These are phyloP conservation scores for Drosophila kikkawai DNA, from an alignment of 1,140 invertebrate species.

Conservation along the genomic window DNA sequence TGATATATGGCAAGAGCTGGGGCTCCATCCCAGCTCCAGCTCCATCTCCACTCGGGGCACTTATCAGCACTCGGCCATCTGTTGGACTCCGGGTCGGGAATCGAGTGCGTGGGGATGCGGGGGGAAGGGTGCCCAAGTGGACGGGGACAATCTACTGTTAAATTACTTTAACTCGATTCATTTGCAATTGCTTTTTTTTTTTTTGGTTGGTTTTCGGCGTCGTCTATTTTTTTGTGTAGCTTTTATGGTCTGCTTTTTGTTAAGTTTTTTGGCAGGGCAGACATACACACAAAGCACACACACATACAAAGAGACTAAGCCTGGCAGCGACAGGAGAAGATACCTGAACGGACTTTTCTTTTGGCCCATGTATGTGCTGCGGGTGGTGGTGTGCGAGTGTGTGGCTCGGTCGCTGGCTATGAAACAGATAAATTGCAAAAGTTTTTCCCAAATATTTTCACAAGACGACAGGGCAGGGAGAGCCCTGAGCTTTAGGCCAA, in stretches of 20 bases:
- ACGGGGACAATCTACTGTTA: slow-evolving; percentile 66
- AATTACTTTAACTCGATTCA: slow-evolving; percentile 80
- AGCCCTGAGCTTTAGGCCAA: slow-evolving; percentile 1
- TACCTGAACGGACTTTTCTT: slow-evolving; percentile 55
- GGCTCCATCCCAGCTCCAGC: background rate
- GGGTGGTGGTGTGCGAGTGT: slow-evolving; percentile 22
- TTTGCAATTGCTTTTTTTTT: slow-evolving; percentile 68
- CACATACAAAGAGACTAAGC: slow-evolving; percentile 25
- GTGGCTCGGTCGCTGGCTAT: slow-evolving; percentile 71
- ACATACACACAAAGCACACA: slow-evolving; percentile 7
- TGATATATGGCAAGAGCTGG: slow-evolving; percentile 36
- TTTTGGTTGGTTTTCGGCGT: slow-evolving; percentile 14
- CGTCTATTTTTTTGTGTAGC: slow-evolving; percentile 20
- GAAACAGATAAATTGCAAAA: slow-evolving; percentile 83
- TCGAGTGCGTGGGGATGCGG: background rate
- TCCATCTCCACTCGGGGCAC: slow-evolving; percentile 23
- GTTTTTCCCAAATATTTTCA: slow-evolving; percentile 82
- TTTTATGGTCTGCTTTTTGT: slow-evolving; percentile 5
- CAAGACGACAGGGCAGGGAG: slow-evolving; percentile 60
- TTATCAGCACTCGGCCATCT: slow-evolving; percentile 63
- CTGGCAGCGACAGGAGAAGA: slow-evolving; percentile 73
- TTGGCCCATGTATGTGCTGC: background rate
- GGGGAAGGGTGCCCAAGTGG: background rate
- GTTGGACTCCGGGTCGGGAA: slow-evolving; percentile 24
- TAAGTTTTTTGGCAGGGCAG: background rate